Conservation (phyloP, 2,888 invertebrate species). For the Gymnoscelis rufifasciata region DNA sequence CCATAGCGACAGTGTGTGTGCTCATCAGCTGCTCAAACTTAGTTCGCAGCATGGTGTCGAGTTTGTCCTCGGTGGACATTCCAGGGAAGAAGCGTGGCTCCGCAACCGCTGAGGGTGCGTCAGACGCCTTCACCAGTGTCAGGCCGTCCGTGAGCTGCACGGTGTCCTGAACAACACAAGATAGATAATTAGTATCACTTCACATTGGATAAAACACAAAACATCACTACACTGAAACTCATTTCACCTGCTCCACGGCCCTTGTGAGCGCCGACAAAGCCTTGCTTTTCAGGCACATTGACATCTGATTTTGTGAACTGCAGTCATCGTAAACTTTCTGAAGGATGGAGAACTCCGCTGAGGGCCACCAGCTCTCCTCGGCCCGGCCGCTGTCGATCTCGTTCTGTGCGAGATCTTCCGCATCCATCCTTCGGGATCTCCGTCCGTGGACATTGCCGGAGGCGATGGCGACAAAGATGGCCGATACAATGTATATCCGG, state of each 20-base stretch:
- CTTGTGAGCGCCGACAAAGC: constrained; percentile 78
- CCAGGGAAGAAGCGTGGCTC: constrained; percentile 79
- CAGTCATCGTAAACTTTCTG: constrained; percentile 82
- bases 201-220: constrained; percentile 36
- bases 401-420: constrained; percentile 63
- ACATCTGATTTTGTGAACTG: constrained; percentile 79
- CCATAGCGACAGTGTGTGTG: constrained; percentile 82
- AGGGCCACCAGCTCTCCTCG: constrained; percentile 75
- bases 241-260: constrained; percentile 79
- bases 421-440: constrained; percentile 67
- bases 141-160: constrained; percentile 81
- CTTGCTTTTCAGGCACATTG: constrained; percentile 81
- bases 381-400: constrained; percentile 74
- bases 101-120: constrained; percentile 71
- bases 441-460: constrained; percentile 68
- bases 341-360: constrained; percentile 79
- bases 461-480: constrained; percentile 63
- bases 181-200: constrained; percentile 37
- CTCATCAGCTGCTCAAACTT: constrained; percentile 81
- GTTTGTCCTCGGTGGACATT: constrained; percentile 77
- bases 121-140: constrained; percentile 79
- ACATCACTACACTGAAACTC: constrained; percentile 32
- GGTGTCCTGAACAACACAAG: constrained; percentile 64
- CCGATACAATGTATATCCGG: constrained; percentile 68
- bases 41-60: constrained; percentile 70